phyloP scores from a whole-genome alignment of 2,113 vertebrate genomes.

The Corythaeola cristata region DNA sequence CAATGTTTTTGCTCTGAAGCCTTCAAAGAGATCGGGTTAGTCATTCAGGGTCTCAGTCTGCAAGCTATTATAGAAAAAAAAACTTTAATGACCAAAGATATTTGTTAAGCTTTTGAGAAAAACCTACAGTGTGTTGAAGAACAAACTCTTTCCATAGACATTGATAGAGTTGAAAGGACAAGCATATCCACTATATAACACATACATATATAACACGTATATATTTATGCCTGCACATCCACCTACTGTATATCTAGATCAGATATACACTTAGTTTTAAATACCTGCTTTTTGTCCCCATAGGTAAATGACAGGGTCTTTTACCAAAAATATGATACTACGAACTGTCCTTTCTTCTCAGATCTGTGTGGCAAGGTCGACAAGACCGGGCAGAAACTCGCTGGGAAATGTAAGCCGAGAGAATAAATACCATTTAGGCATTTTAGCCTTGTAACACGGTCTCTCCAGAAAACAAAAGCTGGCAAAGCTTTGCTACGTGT shows the following conservation, averaged over 20 bases:
- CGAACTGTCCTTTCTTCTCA: background rate
- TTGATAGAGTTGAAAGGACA: background rate
- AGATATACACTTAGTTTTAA: background rate
- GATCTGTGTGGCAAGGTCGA: background rate
- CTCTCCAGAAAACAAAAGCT: background rate
- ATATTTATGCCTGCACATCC: background rate
- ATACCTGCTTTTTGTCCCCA: background rate
- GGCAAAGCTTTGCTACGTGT: background rate
- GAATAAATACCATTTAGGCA: background rate
- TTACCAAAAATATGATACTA: background rate
- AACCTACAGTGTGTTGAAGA: background rate
- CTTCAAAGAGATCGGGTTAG: background rate
- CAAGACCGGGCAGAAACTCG: background rate
- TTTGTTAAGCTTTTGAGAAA: background rate
- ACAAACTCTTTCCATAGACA: background rate
- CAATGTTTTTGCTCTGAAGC: background rate
- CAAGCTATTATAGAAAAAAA: background rate
- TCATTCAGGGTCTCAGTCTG: background rate
- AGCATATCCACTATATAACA: background rate
- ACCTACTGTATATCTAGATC: background rate
- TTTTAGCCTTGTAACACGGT: background rate
- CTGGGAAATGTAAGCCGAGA: background rate
- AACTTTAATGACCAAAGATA: background rate
- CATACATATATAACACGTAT: fast-evolving
- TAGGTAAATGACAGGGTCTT: background rate